Conservation (phyloP, 1,140 invertebrate genomes). For the Eubasilissa regina region DNA sequence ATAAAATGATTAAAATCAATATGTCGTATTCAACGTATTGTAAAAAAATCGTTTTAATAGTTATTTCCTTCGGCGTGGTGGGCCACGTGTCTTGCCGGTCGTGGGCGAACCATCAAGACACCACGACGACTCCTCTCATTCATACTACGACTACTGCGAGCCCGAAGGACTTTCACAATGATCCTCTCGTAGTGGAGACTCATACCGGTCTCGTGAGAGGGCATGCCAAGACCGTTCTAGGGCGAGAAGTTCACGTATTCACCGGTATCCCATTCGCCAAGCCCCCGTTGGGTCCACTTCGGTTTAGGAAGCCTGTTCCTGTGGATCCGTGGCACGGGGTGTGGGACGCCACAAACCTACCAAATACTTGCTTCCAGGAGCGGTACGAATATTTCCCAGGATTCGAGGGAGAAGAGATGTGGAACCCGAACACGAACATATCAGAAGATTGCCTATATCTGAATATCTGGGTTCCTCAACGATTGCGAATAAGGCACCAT, state of each 20-base stretch:
- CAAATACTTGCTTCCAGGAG: conserved; percentile 90
- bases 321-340: conserved; percentile 90
- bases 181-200: conserved; percentile 85
- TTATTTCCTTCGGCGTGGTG: conserved; percentile 45
- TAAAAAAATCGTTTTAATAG: conserved; percentile 21
- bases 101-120: conserved; percentile 72
- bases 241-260: conserved; percentile 89
- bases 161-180: conserved; percentile 75
- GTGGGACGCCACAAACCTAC: conserved; percentile 82
- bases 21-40: conserved; percentile 33
- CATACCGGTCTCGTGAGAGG: conserved; percentile 85
- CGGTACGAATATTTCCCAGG: conserved; percentile 91
- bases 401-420: conserved; percentile 94
- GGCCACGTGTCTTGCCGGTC: conserved; percentile 62
- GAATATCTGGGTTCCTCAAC: conserved; percentile 92
- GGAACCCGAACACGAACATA: conserved; percentile 94
- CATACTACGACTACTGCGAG: conserved; percentile 70
- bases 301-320: conserved; percentile 90
- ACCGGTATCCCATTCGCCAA: conserved; percentile 97
- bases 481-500: conserved; percentile 79
- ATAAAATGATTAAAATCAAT: conserved; percentile 14
- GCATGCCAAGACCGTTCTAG: conserved; percentile 81
- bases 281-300: conserved; percentile 88
- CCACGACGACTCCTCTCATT: conserved; percentile 69
- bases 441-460: conserved; percentile 95